phyloP scores from a whole-genome alignment of 2,797 vertebrate species.

The Rhinogobio ventralis region DNA sequence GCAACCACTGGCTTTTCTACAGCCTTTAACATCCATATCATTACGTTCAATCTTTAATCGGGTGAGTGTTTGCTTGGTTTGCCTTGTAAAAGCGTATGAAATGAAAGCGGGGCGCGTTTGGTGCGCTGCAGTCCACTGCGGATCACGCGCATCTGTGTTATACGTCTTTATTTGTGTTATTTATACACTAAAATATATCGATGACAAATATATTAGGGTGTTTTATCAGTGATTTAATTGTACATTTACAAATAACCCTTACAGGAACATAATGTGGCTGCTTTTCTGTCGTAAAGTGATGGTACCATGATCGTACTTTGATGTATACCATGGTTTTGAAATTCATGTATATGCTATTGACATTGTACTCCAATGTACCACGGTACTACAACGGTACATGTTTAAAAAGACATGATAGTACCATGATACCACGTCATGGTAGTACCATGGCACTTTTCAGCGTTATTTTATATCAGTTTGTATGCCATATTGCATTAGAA shows the following conservation, averaged over 20 bases:
- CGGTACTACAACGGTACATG: background rate
- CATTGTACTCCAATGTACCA: background rate
- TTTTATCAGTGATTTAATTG: background rate
- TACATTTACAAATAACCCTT: background rate
- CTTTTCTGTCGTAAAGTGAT: background rate
- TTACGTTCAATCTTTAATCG: background rate
- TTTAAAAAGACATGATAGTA: background rate
- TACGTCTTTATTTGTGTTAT: conserved; percentile 3
- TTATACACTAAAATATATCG: background rate
- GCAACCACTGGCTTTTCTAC: background rate
- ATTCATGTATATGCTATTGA: background rate
- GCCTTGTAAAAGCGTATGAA: background rate
- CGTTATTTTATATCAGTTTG: too few relatives aligned
- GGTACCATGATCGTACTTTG: background rate
- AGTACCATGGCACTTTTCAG: background rate
- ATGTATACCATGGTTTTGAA: background rate
- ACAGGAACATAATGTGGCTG: background rate
- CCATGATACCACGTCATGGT: too few relatives aligned
- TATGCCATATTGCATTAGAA: background rate
- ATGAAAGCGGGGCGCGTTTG: conserved; percentile 20
- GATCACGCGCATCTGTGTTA: background rate
- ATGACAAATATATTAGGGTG: background rate
- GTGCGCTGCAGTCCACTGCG: conserved; percentile 42
- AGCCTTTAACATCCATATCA: conserved; percentile 1
- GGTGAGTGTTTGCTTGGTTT: conserved; percentile 18